Base-by-base conservation (phyloP, 2,113 vertebrate species). In the Gobiocypris rarus region DNA sequence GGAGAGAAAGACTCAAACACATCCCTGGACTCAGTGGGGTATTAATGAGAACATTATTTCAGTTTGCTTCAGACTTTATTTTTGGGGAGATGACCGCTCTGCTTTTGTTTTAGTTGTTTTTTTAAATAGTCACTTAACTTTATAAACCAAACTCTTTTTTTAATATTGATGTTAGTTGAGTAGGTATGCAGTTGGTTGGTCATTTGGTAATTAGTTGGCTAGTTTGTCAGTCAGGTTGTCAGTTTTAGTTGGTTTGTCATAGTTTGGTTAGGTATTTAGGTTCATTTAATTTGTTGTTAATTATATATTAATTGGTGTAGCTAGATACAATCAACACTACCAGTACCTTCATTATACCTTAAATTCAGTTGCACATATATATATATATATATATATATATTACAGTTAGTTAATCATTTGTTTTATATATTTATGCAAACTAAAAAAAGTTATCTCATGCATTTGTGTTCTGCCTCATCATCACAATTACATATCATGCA, bases 1-100 rank as follows among this genome's bases (percentile, higher is more conserved):
- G 22, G 17, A 79, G 52, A 83, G 34, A 50, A 82, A 48, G 76
- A 52, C 45, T 75, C 56, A 2, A 56, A 83, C 19, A 59, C 24
- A 52, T 73, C 43, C 9, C 56, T 41, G 63, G 41, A 43, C 56
- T 63, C 1, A 0, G 11, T 22, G 9, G 54, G 22, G 38, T 81
- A 38, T 59, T 70, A 70, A 45, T 24, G 9, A 52, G 43, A 65
- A 48, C 77, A 80, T 80, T 63, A 65, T 22, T 80, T 80, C 43
- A 10, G 41, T 65, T 63, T 78, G 58, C n/a, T 43, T 24, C 14
- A 61, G 76, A 43, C 38, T 65, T 65, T 65, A 22, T 65, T 63
- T 75, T 61, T 26, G 15, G n/a, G n/a, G 7, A 78, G 75, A 78
- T 61, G 56, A 73, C 31, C 4, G 0, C 31, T 34, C 63, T 56